Evolutionary conservation across 2,888 invertebrate genomes (phyloP).

Genomic region (Drosophila phalerata): DNA sequence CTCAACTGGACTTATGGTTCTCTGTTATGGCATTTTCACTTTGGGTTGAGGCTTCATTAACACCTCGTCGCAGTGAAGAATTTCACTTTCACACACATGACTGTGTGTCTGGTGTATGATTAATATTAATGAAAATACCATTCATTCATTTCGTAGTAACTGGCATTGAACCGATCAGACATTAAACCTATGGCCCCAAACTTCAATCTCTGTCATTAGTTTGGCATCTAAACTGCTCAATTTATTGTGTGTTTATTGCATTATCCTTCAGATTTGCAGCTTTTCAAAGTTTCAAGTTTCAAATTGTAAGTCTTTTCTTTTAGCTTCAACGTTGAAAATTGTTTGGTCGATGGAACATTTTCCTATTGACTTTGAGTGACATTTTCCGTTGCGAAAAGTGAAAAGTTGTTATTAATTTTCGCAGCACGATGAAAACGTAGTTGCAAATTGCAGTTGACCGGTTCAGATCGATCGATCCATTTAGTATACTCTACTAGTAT

Average conservation of each 20-base stretch:
- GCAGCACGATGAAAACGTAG: conserved; percentile 51
- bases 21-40: conserved; percentile 67
- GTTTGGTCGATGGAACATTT: conserved; percentile 52
- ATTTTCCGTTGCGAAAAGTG: conserved; percentile 77
- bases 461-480: conserved; percentile 44
- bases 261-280: conserved; percentile 44
- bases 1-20: conserved; percentile 28
- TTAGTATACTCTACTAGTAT: conserved; percentile 1
- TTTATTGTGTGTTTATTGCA: conserved; percentile 47
- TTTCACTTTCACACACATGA: conserved; percentile 70
- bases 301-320: conserved; percentile 1
- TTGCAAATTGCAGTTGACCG: conserved; percentile 48
- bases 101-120: conserved; percentile 34
- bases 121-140: conserved; percentile 46
- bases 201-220: conserved; percentile 50
- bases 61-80: conserved; percentile 57
- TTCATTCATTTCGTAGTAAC: conserved; percentile 4
- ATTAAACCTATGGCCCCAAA: conserved; percentile 45
- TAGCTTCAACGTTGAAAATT: conserved; percentile 7
- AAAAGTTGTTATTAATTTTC: conserved; percentile 74
- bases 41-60: conserved; percentile 63
- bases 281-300: conserved; percentile 24
- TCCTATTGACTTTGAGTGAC: conserved; percentile 71
- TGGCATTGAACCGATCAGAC: conserved; percentile 44
- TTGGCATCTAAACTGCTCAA: conserved; percentile 57